Evolutionary conservation across 2,888 invertebrate genomes (phyloP).

Genomic region (Ormia ochracea): DNA sequence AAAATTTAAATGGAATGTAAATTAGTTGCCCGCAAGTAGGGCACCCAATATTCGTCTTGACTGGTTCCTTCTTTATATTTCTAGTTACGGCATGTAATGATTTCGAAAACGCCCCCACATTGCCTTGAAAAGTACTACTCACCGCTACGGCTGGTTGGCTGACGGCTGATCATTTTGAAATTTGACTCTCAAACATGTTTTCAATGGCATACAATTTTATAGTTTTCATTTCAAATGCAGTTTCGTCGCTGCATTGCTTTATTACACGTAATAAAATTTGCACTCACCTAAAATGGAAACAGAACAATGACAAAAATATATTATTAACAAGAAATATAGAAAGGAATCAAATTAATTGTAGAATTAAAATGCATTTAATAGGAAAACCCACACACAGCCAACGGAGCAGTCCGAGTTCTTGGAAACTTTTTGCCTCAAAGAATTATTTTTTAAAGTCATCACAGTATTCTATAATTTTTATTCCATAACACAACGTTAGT

Average conservation of each 20-base stretch:
- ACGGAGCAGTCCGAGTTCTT: neutral
- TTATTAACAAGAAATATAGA: neutral
- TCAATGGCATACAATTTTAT: slow-evolving; percentile 7
- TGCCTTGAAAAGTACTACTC: neutral
- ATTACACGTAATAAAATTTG: neutral
- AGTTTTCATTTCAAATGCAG: slow-evolving; percentile 15
- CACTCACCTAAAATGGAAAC: slow-evolving; percentile 16
- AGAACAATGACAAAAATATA: neutral
- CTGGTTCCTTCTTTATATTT: neutral
- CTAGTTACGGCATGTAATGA: slow-evolving; percentile 37
- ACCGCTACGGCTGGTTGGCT: neutral
- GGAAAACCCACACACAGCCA: neutral
- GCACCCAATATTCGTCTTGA: neutral
- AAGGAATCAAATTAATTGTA: slow-evolving; percentile 11
- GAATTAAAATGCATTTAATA: neutral
- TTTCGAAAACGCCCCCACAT: slow-evolving; percentile 43
- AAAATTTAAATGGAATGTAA: neutral
- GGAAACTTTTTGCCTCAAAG: neutral
- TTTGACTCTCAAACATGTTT: slow-evolving; percentile 20
- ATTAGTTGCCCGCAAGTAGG: too few species aligned
- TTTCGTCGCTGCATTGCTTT: slow-evolving; percentile 1
- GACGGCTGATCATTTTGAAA: slow-evolving; percentile 25
- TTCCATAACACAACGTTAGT: too few species aligned
- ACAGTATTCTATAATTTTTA: neutral
- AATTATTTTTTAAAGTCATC: neutral